A percentile compares a stretch with the other conserved stretches of the same genome.
Evolutionary conservation across 2,888 invertebrate species (phyloP).

Genomic region (Nomada hirtipes): DNA sequence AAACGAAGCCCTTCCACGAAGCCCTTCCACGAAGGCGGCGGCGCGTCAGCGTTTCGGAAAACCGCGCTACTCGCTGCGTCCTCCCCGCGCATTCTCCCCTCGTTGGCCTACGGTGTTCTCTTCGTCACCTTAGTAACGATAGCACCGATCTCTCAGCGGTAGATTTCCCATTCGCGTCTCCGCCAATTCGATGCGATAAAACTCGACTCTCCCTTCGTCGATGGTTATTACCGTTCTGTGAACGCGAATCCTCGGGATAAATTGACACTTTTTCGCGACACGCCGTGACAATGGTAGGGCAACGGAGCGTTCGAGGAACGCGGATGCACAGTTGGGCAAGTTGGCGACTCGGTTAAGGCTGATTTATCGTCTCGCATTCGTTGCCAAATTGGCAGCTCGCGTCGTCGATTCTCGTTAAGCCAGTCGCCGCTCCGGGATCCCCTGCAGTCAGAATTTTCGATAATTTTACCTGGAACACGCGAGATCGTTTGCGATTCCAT

Average conservation of each 20-base stretch:
- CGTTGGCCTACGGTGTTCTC: constrained; percentile 22
- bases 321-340: constrained; percentile 61
- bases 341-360: constrained; percentile 53
- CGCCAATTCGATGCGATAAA: neutral
- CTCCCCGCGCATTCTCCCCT: constrained; percentile 23
- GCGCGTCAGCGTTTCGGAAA: constrained; percentile 41
- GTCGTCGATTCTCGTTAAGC: constrained; percentile 60
- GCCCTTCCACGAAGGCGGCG: neutral
- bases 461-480: constrained; percentile 48
- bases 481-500: constrained; percentile 40
- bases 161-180: neutral
- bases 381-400: constrained; percentile 69
- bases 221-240: constrained; percentile 32
- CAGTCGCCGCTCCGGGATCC: constrained; percentile 52
- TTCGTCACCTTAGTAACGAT: neutral
- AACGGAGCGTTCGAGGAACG: constrained; percentile 65
- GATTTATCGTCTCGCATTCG: constrained; percentile 65
- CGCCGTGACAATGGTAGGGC: constrained; percentile 60
- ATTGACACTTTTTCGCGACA: constrained; percentile 39
- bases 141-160: neutral
- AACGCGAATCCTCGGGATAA: constrained; percentile 24
- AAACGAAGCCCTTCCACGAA: constrained; percentile 66
- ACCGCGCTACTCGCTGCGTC: constrained; percentile 37
- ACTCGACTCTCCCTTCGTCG: constrained; percentile 4
- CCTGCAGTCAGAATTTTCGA: constrained; percentile 63